These are phyloP conservation scores for Aratinga solstitialis DNA, from an alignment of 2,797 vertebrate genomes.

Conservation along the genomic window DNA sequence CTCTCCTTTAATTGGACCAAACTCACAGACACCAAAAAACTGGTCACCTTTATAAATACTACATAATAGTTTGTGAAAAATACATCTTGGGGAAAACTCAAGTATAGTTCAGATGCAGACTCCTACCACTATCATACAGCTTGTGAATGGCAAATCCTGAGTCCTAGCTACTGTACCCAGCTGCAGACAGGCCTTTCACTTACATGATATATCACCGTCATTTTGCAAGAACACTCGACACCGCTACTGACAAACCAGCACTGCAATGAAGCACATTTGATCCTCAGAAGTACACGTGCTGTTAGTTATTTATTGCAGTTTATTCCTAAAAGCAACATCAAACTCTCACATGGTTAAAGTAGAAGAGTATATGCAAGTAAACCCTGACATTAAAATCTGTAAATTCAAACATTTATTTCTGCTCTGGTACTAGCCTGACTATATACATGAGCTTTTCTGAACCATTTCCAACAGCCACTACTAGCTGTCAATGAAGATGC, in stretches of 20 bases:
- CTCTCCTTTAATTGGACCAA: not conserved
- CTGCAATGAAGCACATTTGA: not conserved
- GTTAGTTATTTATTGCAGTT: not conserved
- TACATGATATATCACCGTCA: not conserved
- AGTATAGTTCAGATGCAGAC: not conserved
- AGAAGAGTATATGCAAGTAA: not conserved
- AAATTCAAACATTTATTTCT: not conserved
- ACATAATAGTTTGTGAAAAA: not conserved
- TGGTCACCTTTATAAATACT: not conserved
- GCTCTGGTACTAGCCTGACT: not conserved
- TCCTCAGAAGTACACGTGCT: not conserved
- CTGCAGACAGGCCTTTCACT: not conserved
- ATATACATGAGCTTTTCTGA: not conserved
- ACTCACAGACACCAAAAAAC: not conserved
- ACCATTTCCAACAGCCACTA: not conserved
- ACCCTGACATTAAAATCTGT: not conserved
- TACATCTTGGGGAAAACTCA: not conserved
- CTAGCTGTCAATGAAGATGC: not conserved
- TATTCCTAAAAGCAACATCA: not conserved
- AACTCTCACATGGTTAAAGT: not conserved
- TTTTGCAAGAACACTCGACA: not conserved
- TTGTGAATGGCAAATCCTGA: not conserved
- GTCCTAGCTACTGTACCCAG: not conserved
- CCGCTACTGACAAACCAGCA: not conserved
- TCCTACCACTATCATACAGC: not conserved